Percentiles rank a stretch among this genome's conserved stretches.
phyloP scores from a whole-genome alignment of 2,113 vertebrate species.

The Alethe diademata region DNA sequence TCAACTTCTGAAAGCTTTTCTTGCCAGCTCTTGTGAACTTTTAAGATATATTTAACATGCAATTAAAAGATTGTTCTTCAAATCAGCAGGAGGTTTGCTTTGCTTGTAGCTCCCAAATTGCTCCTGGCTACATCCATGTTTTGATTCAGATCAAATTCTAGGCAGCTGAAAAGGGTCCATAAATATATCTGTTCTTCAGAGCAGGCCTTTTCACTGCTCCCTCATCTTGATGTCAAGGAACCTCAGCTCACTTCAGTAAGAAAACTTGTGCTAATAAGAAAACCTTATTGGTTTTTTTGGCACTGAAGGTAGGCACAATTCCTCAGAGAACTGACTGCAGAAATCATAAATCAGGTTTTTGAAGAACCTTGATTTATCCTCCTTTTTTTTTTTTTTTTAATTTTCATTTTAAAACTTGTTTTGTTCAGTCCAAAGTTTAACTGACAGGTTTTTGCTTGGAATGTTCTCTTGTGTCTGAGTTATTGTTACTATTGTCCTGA shows the following conservation, averaged over 20 bases:
- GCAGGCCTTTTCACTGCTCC: background rate
- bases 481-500: background rate
- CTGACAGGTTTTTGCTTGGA: background rate
- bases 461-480: background rate
- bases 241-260: background rate
- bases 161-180: constrained; percentile 4
- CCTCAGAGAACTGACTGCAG: background rate
- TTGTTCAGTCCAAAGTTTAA: background rate
- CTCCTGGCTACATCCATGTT: constrained; percentile 25
- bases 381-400: background rate
- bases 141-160: constrained; percentile 38
- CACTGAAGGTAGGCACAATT: background rate
- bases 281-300: background rate
- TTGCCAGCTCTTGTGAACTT: background rate
- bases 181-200: constrained; percentile 3
- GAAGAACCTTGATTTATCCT: background rate
- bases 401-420: background rate
- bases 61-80: constrained; percentile 22
- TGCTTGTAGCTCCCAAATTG: background rate
- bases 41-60: constrained; percentile 3
- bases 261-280: constrained; percentile 4
- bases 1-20: background rate
- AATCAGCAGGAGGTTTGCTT: constrained; percentile 17
- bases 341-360: background rate
- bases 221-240: background rate